Evolutionary conservation across 2,888 invertebrate species (phyloP), one percentile per base, ranked within the genome.

Genomic region (Philereme transversata): DNA sequence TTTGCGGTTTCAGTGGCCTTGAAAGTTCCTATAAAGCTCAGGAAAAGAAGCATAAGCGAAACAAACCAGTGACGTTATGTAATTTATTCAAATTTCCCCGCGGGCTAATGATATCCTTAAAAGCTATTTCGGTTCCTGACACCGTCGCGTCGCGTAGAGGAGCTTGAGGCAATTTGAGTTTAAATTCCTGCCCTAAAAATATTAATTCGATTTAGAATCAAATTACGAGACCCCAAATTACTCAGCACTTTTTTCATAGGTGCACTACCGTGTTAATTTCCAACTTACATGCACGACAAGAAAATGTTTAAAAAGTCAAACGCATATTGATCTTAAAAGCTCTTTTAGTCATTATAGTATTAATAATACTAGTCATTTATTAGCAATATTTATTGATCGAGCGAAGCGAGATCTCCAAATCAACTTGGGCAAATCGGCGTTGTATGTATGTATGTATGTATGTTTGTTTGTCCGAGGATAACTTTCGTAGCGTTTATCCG

Each of bases 71-170:
- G 73, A 74, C 76, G 66, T 73, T 76, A 73, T 76, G 79, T 83
- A 85, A 86, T 84, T 84, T 80, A 78, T 84, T 85, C 77, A 87
- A 87, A 90, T 90, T 90, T 89, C 89, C 88, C 90, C 53, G 58
- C 84, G 75, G 88, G 68, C 80, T 83, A 85, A 87, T 86, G 84
- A 82, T 79, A 83, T 83, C 81, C 81, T 82, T 79, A 82, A 80
- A 84, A 80, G 81, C 79, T 82, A 79, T 84, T 86, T 81, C 76
- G 70, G 81, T 79, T 81, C 73, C 78, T 76, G 76, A 75, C 73
- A 72, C 69, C 71, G 67, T 67, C 60, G 67, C 72, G 72, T 73
- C 60, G 67, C 72, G 72, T 73, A 67, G 75, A 73, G 62, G 56
- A 67, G 74, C 72, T 74, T 65, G 67, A 75, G 69, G 72, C 73